phyloP scores from a whole-genome alignment of 2,113 vertebrate genomes.

The Prionailurus bengalensis region DNA sequence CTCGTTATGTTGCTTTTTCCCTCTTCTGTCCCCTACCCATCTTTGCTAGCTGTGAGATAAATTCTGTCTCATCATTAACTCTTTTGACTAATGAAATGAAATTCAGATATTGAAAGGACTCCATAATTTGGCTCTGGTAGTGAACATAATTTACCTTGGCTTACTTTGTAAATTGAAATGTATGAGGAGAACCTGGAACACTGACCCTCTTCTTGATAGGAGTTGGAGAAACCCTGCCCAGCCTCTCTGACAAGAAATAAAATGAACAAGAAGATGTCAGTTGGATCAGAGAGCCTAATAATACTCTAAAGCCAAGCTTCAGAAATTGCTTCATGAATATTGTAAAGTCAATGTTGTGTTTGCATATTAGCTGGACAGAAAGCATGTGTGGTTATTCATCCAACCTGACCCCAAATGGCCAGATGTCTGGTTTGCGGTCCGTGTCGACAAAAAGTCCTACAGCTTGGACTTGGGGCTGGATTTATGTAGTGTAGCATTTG shows the following conservation, averaged over 20 bases:
- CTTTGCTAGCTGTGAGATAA: constrained; percentile 16
- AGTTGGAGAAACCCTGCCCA: background rate
- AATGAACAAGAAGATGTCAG: background rate
- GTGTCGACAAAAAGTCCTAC: background rate
- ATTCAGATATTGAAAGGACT: background rate
- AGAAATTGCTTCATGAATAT: background rate
- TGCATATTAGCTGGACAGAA: background rate
- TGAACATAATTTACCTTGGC: background rate
- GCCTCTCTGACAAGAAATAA: background rate
- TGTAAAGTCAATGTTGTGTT: background rate
- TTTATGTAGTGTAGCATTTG: constrained; percentile 19
- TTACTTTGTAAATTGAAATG: constrained; percentile 25
- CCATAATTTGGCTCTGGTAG: background rate
- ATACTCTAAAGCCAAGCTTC: background rate
- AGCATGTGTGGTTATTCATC: background rate
- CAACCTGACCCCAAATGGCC: background rate
- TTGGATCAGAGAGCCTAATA: background rate
- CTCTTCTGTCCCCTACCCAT: background rate
- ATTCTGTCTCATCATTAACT: constrained; percentile 6
- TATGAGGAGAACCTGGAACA: background rate
- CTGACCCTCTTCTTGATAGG: background rate
- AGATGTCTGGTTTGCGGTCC: background rate
- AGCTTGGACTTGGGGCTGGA: background rate
- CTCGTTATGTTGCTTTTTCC: background rate
- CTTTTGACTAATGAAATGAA: constrained; percentile 38